Percentiles rank a stretch among this genome's conserved stretches.
These are phyloP conservation scores for Hetaerina americana DNA, from an alignment of 1,140 invertebrate species.

Conservation along the genomic window DNA sequence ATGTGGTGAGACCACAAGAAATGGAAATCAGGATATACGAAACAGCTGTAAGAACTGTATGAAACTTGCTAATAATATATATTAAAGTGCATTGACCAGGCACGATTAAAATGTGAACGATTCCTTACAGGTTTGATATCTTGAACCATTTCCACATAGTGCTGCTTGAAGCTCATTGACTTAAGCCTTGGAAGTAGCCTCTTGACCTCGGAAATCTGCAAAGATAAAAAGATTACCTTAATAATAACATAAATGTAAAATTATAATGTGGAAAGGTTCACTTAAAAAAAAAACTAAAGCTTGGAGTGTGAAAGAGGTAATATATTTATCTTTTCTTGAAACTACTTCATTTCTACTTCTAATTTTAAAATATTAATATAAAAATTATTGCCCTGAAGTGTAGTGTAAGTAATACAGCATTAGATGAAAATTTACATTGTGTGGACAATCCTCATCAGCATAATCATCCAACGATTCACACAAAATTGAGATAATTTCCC, in stretches of 20 bases:
- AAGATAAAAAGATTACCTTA: no score
- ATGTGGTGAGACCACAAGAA: no score
- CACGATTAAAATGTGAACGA: slow-evolving; percentile 7
- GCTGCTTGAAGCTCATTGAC: slow-evolving; percentile 81
- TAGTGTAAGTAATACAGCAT: not conserved
- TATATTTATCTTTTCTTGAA: no score
- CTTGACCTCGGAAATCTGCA: slow-evolving; percentile 65
- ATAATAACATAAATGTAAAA: not conserved
- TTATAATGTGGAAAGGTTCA: not conserved
- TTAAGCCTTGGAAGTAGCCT: slow-evolving; percentile 72
- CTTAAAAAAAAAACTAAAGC: not conserved
- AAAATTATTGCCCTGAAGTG: slow-evolving; percentile 6
- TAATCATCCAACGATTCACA: not conserved
- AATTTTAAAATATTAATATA: no score
- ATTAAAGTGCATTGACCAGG: not conserved
- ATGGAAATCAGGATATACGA: no score
- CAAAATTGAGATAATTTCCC: not conserved
- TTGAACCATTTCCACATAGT: slow-evolving; percentile 64
- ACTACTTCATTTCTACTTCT: no score
- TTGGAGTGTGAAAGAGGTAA: no score
- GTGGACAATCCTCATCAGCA: not conserved
- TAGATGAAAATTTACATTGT: not conserved
- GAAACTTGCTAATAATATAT: not conserved
- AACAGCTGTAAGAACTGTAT: no score
- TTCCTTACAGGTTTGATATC: slow-evolving; percentile 80